Conservation (phyloP, 2,797 vertebrate species). For the Sciurus carolinensis region DNA sequence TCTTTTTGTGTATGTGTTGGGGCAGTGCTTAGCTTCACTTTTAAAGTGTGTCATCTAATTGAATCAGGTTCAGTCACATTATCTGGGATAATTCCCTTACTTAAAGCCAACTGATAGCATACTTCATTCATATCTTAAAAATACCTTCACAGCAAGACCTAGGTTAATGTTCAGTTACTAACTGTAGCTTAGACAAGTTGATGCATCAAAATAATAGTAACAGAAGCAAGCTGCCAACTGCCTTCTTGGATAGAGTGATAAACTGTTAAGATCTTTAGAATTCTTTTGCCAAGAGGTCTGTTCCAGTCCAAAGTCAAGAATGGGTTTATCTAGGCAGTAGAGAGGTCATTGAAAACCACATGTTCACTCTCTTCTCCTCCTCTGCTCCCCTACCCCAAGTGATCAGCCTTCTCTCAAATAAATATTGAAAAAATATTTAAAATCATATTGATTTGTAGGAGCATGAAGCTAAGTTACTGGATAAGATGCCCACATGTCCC, state of each 20-base stretch:
- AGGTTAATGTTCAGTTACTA: slow-evolving; percentile 7
- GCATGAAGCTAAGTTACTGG: not conserved
- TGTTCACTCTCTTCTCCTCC: not conserved
- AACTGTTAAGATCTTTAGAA: not conserved
- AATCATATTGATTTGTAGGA: not conserved
- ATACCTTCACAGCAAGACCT: not conserved
- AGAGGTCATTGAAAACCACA: not conserved
- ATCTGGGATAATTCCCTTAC: not conserved
- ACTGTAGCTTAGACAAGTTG: not conserved
- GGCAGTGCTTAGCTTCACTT: not conserved
- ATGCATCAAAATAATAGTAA: slow-evolving; percentile 16
- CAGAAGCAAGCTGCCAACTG: not conserved
- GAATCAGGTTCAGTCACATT: not conserved
- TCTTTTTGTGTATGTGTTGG: no score
- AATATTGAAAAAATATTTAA: not conserved
- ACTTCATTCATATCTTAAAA: not conserved
- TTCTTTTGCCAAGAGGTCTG: not conserved
- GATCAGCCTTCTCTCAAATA: not conserved
- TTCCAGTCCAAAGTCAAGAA: not conserved
- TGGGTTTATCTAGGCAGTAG: not conserved
- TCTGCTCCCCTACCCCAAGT: not conserved
- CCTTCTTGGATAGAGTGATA: not conserved
- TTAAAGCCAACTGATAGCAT: not conserved
- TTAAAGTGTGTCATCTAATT: not conserved
- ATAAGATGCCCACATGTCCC: not conserved